Base-by-base conservation (phyloP, 2,888 invertebrate species). In the Drosophila kanekoi region DNA sequence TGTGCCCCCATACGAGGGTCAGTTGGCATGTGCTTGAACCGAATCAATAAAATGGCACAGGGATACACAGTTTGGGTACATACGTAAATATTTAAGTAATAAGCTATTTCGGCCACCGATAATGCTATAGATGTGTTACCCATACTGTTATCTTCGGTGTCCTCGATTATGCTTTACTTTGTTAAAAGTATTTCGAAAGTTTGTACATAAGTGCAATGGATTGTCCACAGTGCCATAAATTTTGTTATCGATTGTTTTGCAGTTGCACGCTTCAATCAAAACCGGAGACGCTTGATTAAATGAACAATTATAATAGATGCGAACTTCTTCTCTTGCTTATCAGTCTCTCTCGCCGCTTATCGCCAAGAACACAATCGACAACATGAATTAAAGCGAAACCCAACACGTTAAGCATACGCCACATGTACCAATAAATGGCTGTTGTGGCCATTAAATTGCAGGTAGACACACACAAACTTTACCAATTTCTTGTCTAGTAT, bases 391-490 rank as follows among this genome's bases (percentile, higher is more conserved):
- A 49, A 49, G 61, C 54, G 53, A 52, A 54, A 54, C 20, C 56
- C 35, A 49, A 41, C 54, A 16, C 45, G 80, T 86, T 77, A 71
- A 81, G 66, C 56, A 81, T 83, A 71, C 84, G 81, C 62, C 56
- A 33, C 64, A 23, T 67, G 45, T 65, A 65, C 70, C 83, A 83
- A 70, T 62, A 64, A 77, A 68, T 65, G 67, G 51, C 57, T 56
- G 48, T 41, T 45, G 35, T n/a, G 32, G 51, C 62, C 62, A 69
- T 81, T 73, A 86, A 76, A 64, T 28, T 35, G 48, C 61, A 49
- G 52, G 47, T 52, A 53, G 20, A 44, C 60, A 59, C 57, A 9
- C 28, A 28, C 16, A 11, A 13, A 33, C 23, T 18, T 18, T 52
- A 45, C 10, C 11, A 32, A 54, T 37, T 62, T 65, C 14, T n/a